phyloP scores from a whole-genome alignment of 2,113 vertebrate genomes.

The Laticauda laticaudata region DNA sequence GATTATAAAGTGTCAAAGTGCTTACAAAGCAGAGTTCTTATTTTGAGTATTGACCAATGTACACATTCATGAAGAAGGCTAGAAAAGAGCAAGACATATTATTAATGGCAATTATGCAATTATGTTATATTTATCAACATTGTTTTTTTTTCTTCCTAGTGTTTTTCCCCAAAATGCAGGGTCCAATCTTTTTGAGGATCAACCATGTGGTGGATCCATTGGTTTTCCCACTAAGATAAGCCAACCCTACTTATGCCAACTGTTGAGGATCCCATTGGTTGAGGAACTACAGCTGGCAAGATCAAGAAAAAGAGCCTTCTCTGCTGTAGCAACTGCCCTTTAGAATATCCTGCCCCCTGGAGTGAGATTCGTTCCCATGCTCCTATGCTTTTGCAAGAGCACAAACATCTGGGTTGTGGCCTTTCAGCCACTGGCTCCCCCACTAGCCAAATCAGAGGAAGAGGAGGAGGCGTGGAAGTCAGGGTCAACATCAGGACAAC shows the following conservation, averaged over 20 bases:
- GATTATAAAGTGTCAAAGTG: constrained; percentile 56
- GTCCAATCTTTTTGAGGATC: background rate
- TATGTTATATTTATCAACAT: constrained; percentile 32
- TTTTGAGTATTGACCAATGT: constrained; percentile 51
- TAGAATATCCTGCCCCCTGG: background rate
- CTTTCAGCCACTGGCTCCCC: no score
- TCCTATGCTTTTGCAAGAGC: background rate
- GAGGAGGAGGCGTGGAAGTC: no score
- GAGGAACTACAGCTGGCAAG: background rate
- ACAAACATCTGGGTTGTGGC: background rate
- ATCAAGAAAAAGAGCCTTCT: background rate
- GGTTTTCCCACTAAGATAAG: background rate
- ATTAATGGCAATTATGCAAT: constrained; percentile 1
- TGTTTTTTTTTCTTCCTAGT: background rate
- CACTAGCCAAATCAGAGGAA: no score
- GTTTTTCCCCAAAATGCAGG: background rate
- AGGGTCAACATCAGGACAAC: no score
- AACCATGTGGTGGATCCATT: background rate
- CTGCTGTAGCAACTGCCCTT: background rate
- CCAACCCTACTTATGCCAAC: background rate
- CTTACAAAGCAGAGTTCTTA: constrained; percentile 56
- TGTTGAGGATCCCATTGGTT: background rate
- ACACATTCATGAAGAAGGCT: constrained; percentile 58
- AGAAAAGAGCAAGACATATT: background rate
- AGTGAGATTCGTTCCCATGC: background rate